Evolutionary conservation across 1,140 invertebrate genomes (phyloP).

Genomic region (Drosophila ercepeae): DNA sequence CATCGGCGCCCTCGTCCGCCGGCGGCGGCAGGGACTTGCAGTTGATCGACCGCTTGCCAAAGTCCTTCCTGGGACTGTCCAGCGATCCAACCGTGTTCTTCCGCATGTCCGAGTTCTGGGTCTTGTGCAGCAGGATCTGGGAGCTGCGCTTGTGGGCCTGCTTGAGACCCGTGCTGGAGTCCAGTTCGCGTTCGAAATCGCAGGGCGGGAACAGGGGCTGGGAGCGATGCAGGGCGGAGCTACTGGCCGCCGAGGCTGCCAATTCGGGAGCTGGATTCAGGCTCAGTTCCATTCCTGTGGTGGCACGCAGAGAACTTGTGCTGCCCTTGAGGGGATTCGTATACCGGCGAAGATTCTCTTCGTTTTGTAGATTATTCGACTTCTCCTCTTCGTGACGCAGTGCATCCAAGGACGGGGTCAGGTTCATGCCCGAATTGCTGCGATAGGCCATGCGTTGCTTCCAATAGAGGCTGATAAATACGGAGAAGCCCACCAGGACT

Average conservation of each 20-base stretch:
- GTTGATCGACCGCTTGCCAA: conserved; percentile 87
- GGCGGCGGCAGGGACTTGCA: conserved; percentile 84
- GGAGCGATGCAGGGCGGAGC: conserved; percentile 86
- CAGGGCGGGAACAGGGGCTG: conserved; percentile 86
- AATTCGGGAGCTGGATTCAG: conserved; percentile 85
- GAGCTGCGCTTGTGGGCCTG: conserved; percentile 84
- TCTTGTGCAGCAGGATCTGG: conserved; percentile 88
- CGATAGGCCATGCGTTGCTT: conserved; percentile 85
- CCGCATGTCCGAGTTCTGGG: conserved; percentile 90
- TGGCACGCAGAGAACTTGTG: conserved; percentile 78
- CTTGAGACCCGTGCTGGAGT: conserved; percentile 64
- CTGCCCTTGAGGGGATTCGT: conserved; percentile 85
- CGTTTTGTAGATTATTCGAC: conserved; percentile 94
- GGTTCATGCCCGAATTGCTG: conserved; percentile 85
- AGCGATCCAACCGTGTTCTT: conserved; percentile 91
- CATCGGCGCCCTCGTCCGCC: conserved; percentile 84
- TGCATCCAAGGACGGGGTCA: conserved; percentile 85
- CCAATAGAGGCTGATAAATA: conserved; percentile 84
- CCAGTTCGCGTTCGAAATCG: conserved; percentile 81
- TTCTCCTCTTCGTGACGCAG: conserved; percentile 91
- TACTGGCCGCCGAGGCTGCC: conserved; percentile 84
- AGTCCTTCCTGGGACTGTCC: conserved; percentile 90
- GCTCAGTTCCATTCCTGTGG: conserved; percentile 84
- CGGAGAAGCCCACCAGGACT: conserved; percentile 74
- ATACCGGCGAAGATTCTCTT: conserved; percentile 91